These are phyloP conservation scores for Palaemon carinicauda DNA, from an alignment of 1,140 invertebrate species.

Conservation along the genomic window DNA sequence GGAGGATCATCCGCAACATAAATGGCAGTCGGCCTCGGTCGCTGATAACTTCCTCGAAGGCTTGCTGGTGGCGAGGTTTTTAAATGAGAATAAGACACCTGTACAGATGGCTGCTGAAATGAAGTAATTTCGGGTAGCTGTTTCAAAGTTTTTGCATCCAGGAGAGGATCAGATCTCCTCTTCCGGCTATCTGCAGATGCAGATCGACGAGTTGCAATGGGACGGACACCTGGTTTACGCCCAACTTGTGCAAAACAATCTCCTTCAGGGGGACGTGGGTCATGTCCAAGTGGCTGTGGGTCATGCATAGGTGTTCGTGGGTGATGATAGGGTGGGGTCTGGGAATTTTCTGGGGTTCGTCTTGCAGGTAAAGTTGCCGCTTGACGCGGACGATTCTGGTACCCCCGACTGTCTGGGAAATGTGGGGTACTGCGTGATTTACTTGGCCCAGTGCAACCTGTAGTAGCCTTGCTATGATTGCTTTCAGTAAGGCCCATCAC, in stretches of 20 bases:
- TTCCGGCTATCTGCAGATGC: neutral
- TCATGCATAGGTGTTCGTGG: neutral
- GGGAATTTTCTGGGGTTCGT: neutral
- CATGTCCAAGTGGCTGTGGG: neutral
- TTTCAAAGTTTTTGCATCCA: neutral
- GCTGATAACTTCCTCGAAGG: no score
- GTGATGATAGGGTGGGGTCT: neutral
- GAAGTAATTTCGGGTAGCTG: neutral
- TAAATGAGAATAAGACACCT: no score
- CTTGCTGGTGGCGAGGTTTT: no score
- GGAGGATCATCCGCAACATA: no score
- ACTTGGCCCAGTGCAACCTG: neutral
- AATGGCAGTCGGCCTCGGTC: no score
- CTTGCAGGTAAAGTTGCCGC: neutral
- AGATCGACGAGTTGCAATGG: neutral
- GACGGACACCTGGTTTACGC: neutral
- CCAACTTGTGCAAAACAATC: neutral
- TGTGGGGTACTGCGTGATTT: constrained; percentile 4
- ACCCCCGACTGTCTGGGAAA: neutral
- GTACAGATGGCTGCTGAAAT: neutral
- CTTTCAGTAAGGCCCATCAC: constrained; percentile 17
- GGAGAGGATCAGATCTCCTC: neutral
- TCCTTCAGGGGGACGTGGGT: neutral
- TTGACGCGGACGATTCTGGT: neutral
- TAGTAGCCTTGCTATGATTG: neutral